phyloP scores from a whole-genome alignment of 1,140 invertebrate species.

The Magallana angulata region DNA sequence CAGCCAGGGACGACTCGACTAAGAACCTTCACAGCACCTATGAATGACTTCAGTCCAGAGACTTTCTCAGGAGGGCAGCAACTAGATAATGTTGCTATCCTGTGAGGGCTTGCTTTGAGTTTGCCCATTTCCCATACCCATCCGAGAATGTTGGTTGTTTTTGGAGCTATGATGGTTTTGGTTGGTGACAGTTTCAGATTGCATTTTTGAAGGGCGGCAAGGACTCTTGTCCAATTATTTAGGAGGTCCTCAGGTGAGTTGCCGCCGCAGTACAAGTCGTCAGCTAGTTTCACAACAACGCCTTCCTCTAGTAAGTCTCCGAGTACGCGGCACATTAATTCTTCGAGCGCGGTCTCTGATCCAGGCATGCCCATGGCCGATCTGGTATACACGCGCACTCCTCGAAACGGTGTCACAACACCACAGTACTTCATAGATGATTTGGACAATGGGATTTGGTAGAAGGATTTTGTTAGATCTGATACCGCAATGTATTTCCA shows the following conservation, averaged over 20 bases:
- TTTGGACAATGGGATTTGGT: conserved; percentile 57
- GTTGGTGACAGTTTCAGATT: conserved; percentile 26
- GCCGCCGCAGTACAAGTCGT: conserved; percentile 39
- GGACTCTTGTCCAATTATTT: conserved; percentile 27
- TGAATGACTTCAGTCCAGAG: conserved; percentile 52
- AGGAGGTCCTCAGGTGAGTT: conserved; percentile 40
- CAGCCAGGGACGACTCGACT: conserved; percentile 57
- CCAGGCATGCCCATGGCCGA: conserved; percentile 59
- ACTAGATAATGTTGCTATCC: conserved; percentile 49
- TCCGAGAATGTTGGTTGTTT: conserved; percentile 14
- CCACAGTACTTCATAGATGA: conserved; percentile 62
- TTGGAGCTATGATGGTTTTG: conserved; percentile 29
- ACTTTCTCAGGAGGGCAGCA: conserved; percentile 53
- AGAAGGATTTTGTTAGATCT: conserved; percentile 59
- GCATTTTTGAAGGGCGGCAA: conserved; percentile 44
- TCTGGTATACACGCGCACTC: conserved; percentile 55
- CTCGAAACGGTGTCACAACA: conserved; percentile 53
- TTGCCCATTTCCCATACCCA: conserved; percentile 48
- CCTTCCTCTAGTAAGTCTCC: conserved; percentile 55
- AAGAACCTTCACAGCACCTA: conserved; percentile 59
- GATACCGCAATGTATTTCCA: conserved; percentile 52
- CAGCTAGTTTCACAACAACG: conserved; percentile 5
- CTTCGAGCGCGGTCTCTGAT: conserved; percentile 55
- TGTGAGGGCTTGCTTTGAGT: conserved; percentile 53
- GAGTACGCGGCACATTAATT: conserved; percentile 53